A percentile compares a stretch with the other conserved stretches of the same genome.
These are phyloP conservation scores for Trachymyrmex cornetzi DNA, from an alignment of 1,140 invertebrate genomes.

Conservation along the genomic window DNA sequence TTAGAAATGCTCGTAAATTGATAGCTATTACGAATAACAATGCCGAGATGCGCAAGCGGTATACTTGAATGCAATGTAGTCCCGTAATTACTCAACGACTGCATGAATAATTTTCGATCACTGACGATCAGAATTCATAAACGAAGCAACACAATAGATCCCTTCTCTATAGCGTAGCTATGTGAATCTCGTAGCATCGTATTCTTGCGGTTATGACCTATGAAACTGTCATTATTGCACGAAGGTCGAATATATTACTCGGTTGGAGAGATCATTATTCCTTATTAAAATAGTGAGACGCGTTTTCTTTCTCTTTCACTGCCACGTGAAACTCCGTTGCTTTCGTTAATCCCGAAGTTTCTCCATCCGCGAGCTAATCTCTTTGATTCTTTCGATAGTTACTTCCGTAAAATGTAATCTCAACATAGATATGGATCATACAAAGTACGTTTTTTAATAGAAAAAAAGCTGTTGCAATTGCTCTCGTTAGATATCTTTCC, in stretches of 20 bases:
- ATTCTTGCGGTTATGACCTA: background rate
- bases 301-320: background rate
- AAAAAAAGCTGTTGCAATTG: background rate
- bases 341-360: slow-evolving; percentile 63
- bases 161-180: background rate
- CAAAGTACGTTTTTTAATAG: slow-evolving; percentile 10
- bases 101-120: slow-evolving; percentile 18
- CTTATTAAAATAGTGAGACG: slow-evolving; percentile 58
- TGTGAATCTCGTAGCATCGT: background rate
- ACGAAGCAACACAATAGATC: background rate
- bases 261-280: slow-evolving; percentile 21
- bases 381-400: background rate
- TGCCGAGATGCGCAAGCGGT: background rate
- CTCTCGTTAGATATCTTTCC: background rate
- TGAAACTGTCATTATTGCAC: slow-evolving; percentile 40
- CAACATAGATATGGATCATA: background rate
- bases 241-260: slow-evolving; percentile 59
- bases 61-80: background rate
- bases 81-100: slow-evolving; percentile 25
- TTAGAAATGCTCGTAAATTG: background rate
- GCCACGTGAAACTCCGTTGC: slow-evolving; percentile 4
- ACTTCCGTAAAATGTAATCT: slow-evolving; percentile 15
- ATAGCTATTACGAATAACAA: slow-evolving; percentile 28
- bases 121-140: slow-evolving; percentile 12
- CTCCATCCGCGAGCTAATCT: slow-evolving; percentile 15